These are phyloP conservation scores for Artibeus lituratus DNA, from an alignment of 2,797 vertebrate species.

Conservation along the genomic window DNA sequence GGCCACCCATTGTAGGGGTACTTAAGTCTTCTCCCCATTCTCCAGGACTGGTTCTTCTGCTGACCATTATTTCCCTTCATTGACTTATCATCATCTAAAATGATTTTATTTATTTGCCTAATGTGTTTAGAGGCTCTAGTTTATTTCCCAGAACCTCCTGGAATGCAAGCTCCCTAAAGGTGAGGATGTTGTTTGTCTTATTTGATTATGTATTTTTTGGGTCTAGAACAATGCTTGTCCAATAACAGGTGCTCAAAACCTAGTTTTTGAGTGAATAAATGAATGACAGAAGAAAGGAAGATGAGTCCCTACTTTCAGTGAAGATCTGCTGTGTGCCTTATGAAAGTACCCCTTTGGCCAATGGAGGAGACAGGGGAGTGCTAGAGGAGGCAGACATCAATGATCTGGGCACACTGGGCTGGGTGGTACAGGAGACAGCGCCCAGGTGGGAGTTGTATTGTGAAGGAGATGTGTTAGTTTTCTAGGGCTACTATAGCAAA, in stretches of 20 bases:
- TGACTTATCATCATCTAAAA: neutral
- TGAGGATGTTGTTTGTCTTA: neutral
- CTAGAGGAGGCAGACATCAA: neutral
- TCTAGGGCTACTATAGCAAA: neutral
- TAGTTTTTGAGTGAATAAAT: neutral
- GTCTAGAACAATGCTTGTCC: neutral
- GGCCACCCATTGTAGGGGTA: neutral
- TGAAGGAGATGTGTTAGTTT: neutral
- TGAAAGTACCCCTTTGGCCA: neutral
- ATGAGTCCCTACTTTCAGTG: neutral
- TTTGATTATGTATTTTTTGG: neutral
- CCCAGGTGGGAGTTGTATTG: neutral
- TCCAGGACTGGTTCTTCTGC: neutral
- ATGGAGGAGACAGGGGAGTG: neutral
- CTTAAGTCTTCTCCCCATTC: neutral
- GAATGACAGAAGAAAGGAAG: neutral
- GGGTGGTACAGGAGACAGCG: neutral
- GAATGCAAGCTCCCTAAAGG: neutral
- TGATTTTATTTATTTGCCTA: neutral
- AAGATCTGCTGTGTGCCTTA: neutral
- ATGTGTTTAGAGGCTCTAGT: neutral
- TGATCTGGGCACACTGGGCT: neutral
- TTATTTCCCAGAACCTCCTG: neutral
- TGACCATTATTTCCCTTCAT: neutral
- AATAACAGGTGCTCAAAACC: neutral